These are phyloP conservation scores for Belgica antarctica DNA, from an alignment of 2,888 invertebrate genomes.

Conservation along the genomic window DNA sequence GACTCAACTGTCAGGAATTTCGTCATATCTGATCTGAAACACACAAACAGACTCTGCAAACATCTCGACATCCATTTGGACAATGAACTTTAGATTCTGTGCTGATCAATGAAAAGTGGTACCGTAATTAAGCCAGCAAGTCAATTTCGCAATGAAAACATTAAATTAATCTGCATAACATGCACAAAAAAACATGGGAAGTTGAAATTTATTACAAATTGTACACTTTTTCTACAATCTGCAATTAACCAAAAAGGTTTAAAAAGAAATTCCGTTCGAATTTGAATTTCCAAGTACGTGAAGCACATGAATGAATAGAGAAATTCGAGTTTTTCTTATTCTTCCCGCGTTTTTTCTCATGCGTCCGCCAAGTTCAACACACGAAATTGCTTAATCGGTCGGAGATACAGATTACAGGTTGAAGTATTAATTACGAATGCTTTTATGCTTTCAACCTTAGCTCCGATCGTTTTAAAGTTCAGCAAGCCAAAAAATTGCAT, in stretches of 20 bases:
- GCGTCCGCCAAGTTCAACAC: neutral
- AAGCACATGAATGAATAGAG: constrained; percentile 2
- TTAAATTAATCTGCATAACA: constrained; percentile 10
- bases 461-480: neutral
- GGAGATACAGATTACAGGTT: neutral
- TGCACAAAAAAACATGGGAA: neutral
- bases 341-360: neutral
- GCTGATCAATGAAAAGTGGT: neutral
- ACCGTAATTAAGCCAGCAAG: neutral
- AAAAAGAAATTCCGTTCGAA: neutral
- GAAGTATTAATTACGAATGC: constrained; percentile 8
- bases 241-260: neutral
- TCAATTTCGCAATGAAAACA: neutral
- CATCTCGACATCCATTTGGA: no score
- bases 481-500: constrained; percentile 23
- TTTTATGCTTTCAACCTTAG: no score
- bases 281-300: constrained; percentile 4
- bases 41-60: no score
- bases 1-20: no score
- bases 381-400: neutral
- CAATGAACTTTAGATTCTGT: no score
- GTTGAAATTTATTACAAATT: neutral
- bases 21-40: no score
- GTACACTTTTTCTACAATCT: neutral
- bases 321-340: neutral